phyloP scores from a whole-genome alignment of 2,797 vertebrate genomes.

The Lateolabrax maculatus region DNA sequence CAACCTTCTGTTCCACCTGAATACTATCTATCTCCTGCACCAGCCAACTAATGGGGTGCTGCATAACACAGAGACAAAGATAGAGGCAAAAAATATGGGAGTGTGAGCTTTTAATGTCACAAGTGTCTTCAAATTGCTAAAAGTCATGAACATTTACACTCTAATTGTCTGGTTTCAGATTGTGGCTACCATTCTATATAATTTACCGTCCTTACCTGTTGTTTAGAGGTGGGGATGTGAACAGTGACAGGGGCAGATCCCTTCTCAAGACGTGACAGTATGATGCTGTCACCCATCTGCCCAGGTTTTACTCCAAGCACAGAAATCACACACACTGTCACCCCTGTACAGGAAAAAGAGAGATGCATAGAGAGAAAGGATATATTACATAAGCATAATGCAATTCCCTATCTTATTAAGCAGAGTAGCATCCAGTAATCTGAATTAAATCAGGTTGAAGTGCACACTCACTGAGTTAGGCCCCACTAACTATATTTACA shows the following conservation, averaged over 20 bases:
- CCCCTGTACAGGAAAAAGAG: slow-evolving; percentile 75
- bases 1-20: slow-evolving; percentile 89
- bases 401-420: not conserved
- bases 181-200: not conserved
- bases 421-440: not conserved
- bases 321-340: slow-evolving; percentile 90
- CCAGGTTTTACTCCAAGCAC: slow-evolving; percentile 83
- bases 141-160: not conserved
- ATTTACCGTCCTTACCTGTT: slow-evolving; percentile 77
- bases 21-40: slow-evolving; percentile 91
- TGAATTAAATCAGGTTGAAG: not conserved
- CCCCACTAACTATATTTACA: too few relatives aligned
- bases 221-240: slow-evolving; percentile 84
- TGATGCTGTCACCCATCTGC: slow-evolving; percentile 83
- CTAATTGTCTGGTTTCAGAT: not conserved
- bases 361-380: not conserved
- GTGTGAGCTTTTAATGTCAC: not conserved
- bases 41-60: slow-evolving; percentile 84
- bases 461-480: not conserved
- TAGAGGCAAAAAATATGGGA: not conserved
- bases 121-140: not conserved
- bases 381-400: not conserved
- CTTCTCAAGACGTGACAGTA: slow-evolving; percentile 89
- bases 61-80: slow-evolving; percentile 45
- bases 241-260: slow-evolving; percentile 85